Base-by-base conservation (phyloP, 2,888 invertebrate species). In the Drosophila nigritarsus region DNA sequence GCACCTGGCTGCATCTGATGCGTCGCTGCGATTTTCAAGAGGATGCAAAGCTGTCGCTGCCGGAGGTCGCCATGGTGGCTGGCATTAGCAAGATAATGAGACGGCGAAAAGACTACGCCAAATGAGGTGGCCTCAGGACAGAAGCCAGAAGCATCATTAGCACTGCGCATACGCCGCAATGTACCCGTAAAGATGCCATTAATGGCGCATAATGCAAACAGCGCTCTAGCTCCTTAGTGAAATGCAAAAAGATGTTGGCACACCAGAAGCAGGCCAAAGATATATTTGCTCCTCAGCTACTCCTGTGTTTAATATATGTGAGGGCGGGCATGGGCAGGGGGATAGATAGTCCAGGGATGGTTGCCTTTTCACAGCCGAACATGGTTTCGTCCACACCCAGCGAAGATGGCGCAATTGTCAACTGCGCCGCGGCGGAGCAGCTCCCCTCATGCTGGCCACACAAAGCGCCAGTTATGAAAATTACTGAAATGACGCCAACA, bases 1-100 rank as follows among this genome's bases (percentile, higher is more conserved):
- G 93, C 34, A 92, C 93, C 15, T 93, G 94, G 93, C 79, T 93
- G 65, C 94, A 94, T 80, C 88, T 94, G 48, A 91, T 92, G 45
- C 90, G 94, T 38, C 91, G 94, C 65, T 92, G 92, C 63, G 94
- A 94, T 81, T 94, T 94, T 80, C 93, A 93, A 83, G 92, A 92
- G 68, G 90, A 92, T 74, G 84, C 90, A 24, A 91, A 92, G 66
- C 83, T 94, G 32, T 87, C 93, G 27, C 73, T 93, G 75, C 93
- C 93, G 50, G 94, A 94, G 82, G 91, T 93, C 49, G 91, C 93
- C 38, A 93, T 93, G 93, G 92, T 93, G 50, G 93, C 93, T 45
- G 91, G 91, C 61, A 93, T 93, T 65, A 91, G 89, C n/a, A 91
- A 92, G 78, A 86, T 92, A 70, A 91, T 93, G 83, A 93, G 90